Evolutionary conservation across 2,888 invertebrate genomes (phyloP).

Genomic region (Agrochola circellaris): DNA sequence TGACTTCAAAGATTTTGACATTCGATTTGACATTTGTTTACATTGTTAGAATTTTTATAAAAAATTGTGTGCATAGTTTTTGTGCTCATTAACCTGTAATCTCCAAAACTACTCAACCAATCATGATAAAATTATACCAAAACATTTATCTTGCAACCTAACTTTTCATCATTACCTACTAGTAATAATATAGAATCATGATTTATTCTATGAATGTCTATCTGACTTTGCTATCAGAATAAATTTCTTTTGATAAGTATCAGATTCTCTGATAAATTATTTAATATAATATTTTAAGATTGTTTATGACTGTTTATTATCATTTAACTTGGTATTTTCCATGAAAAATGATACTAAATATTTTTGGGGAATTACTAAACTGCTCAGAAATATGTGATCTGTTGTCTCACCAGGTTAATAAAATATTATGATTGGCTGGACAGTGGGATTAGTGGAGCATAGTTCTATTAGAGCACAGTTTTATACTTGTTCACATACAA

Average conservation of each 20-base stretch:
- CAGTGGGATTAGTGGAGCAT: background rate
- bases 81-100: conserved; percentile 5
- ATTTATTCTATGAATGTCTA: conserved; percentile 48
- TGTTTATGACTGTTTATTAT: conserved; percentile 29
- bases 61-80: background rate
- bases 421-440: background rate
- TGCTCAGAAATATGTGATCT: background rate
- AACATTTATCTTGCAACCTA: conserved; percentile 9
- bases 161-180: conserved; percentile 1
- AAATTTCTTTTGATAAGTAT: conserved; percentile 56
- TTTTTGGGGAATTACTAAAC: conserved; percentile 7
- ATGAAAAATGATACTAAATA: background rate
- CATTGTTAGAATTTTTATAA: background rate
- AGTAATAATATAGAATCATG: conserved; percentile 26
- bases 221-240: conserved; percentile 51
- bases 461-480: background rate
- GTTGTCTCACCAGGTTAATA: background rate
- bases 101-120: conserved; percentile 16
- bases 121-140: conserved; percentile 3
- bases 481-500: no score
- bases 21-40: conserved; percentile 34
- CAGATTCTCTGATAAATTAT: conserved; percentile 52
- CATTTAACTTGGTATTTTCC: conserved; percentile 32
- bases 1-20: background rate
- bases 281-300: conserved; percentile 22